Percentiles rank a stretch among this genome's conserved stretches.
phyloP scores from a whole-genome alignment of 1,140 invertebrate species.

The Brachionus paranguensis region DNA sequence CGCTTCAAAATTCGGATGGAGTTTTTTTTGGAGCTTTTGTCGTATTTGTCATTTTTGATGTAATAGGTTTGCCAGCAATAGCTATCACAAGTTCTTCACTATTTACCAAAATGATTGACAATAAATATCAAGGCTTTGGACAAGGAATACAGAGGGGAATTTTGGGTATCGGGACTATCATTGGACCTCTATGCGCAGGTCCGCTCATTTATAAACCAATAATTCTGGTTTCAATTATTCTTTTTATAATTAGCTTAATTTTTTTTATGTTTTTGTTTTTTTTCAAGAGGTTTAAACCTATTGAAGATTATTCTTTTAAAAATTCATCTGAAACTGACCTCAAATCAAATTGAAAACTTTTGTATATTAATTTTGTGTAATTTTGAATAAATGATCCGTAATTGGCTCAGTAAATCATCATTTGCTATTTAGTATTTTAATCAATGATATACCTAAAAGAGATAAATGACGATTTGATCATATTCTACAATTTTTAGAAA shows the following conservation, averaged over 20 bases:
- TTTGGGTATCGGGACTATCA: slow-evolving; percentile 18
- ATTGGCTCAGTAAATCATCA: too few relatives aligned
- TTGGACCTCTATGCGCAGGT: slow-evolving; percentile 24
- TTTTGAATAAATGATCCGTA: background rate
- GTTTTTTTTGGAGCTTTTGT: background rate
- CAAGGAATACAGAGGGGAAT: slow-evolving; percentile 40
- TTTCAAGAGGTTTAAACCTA: background rate
- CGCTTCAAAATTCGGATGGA: background rate
- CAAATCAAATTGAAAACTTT: background rate
- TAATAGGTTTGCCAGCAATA: slow-evolving; percentile 36
- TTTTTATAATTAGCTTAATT: background rate
- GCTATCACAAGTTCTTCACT: slow-evolving; percentile 2
- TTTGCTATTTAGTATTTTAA: too few relatives aligned
- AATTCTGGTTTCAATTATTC: background rate
- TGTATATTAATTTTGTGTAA: background rate
- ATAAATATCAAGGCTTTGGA: slow-evolving; percentile 8
- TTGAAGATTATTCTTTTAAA: background rate
- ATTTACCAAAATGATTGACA: slow-evolving; percentile 38
- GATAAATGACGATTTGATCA: too few relatives aligned
- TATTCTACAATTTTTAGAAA: too few relatives aligned
- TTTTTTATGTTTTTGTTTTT: background rate
- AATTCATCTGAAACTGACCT: background rate
- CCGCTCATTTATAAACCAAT: background rate
- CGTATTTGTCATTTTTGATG: slow-evolving; percentile 31
- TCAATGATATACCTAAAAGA: too few relatives aligned